Base-by-base conservation (phyloP, 2,797 vertebrate species). In the Sciurus vulgaris region DNA sequence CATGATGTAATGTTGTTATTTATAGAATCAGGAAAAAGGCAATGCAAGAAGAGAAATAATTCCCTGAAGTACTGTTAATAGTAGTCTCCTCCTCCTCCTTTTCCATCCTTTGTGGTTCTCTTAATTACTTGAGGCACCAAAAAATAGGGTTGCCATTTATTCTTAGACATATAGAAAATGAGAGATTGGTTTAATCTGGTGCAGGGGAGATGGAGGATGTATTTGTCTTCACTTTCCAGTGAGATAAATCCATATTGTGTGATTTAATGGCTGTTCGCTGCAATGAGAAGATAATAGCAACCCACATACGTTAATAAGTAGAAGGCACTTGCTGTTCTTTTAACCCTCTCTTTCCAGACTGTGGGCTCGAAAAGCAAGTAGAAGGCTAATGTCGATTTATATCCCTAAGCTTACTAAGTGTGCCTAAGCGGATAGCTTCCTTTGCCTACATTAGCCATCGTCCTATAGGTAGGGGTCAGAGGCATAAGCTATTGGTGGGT, bases 1-100 rank as follows among this genome's bases (percentile, higher is more conserved):
- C 91, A 82, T 94, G 97, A 97, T 72, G 92, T 95, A 88, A 97
- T 87, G 77, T 67, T 86, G 88, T 67, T 98, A 96, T 97, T 97
- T 96, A 96, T 97, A 97, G 97, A 20, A 49, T 33, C 51, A 74
- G 93, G 93, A 72, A 89, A 28, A 76, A 93, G 82, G 89, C 95
- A 78, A 4, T 4, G 56, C 84, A 83, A 63, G 89, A 91, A 89
- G 92, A 87, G 91, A 82, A 85, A 35, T 78, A 81, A 95, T 92
- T 94, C 96, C 89, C 94, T 61, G 76, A 82, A 93, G 88, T 91
- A 74, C 61, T 73, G 51, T 85, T 96, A 86, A 95, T 95, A 85
- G 76, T 67, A 30, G 30, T 85, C 83, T 93, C 93, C 59, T 61
- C 22, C 51, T 54, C 49, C 54, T 78, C 61, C 88, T 51, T 61